Evolutionary conservation across 1,140 invertebrate species (phyloP), one percentile per base, ranked within the genome.

Genomic region (Drosophila cardini): DNA sequence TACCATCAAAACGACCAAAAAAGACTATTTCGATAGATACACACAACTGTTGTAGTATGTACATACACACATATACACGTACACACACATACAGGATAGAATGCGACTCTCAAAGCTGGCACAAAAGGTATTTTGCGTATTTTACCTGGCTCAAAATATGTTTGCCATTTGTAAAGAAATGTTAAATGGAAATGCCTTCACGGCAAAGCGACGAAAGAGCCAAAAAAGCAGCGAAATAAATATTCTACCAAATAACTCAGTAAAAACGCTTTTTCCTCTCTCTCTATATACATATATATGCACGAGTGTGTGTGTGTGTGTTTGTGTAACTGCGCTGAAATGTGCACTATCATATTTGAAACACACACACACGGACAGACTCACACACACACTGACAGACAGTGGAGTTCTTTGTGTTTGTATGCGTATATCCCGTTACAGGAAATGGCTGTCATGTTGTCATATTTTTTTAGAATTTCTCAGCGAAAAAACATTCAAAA

Each of bases 401-500:
- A 9, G 42, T 45, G n/a, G 5, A 45, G 43, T 38, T 61, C 38
- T 64, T 26, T 68, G 30, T 32, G 40, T 16, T 30, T 21, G 50
- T 61, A 6, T 68, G 48, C 55, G 40, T 36, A 56, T 46, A 75
- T 70, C 72, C 72, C 63, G 58, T 50, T 52, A 70, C 58, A 36
- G 72, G 72, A 74, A 70, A 74, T 63, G 58, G 50, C 57, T 62
- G 72, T 74, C 67, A 58, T 71, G 50, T 63, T 70, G 67, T 75
- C 67, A 75, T 56, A 71, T 75, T 75, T 74, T 21, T 74, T 63
- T 32, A 63, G 40, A 52, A 63, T 63, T 70, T 71, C 50, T 16
- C 58, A 71, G 16, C 43, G n/a, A 68, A 61, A 73, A 43, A 18
- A 21, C 43, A 65, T 30, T 32, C 26, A 64, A 71, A 55, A 38